A percentile compares a stretch with the other conserved stretches of the same genome.
phyloP scores from a whole-genome alignment of 2,113 vertebrate species.

The Pelodiscus sinensis region DNA sequence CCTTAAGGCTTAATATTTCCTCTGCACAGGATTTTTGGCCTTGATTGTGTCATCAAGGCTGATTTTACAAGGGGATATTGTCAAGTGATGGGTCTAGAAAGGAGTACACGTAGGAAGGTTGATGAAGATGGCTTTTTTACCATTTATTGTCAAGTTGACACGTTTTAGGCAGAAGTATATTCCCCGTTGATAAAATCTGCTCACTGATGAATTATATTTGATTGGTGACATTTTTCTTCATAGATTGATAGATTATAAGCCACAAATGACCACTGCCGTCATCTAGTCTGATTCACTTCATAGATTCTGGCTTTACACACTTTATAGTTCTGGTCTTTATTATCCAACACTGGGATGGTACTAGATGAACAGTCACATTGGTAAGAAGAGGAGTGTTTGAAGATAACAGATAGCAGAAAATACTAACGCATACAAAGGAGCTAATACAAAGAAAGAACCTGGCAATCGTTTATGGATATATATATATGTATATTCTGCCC shows the following conservation, averaged over 20 bases:
- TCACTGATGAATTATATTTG: constrained; percentile 40
- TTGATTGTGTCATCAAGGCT: constrained; percentile 49
- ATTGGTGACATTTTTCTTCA: constrained; percentile 62
- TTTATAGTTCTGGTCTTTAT: constrained; percentile 26
- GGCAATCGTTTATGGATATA: background rate
- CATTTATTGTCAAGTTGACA: background rate
- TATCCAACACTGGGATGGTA: constrained; percentile 23
- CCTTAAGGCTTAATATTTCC: constrained; percentile 26
- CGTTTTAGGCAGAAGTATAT: constrained; percentile 46
- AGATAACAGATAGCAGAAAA: constrained; percentile 3
- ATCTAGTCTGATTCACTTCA: constrained; percentile 31
- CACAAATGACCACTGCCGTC: background rate
- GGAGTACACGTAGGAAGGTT: constrained; percentile 45
- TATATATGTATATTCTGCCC: constrained; percentile 19
- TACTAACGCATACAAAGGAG: background rate
- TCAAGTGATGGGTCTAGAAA: constrained; percentile 32
- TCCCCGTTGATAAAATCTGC: background rate
- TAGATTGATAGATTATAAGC: background rate
- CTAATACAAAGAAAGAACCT: constrained; percentile 14
- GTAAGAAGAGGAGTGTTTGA: constrained; percentile 25
- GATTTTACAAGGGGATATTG: constrained; percentile 40
- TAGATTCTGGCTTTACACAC: constrained; percentile 45
- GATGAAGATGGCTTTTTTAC: constrained; percentile 38
- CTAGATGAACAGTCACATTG: background rate
- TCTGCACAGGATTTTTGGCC: constrained; percentile 11